Conservation (phyloP, 2,797 vertebrate species). For the Steatocranus sp. region DNA sequence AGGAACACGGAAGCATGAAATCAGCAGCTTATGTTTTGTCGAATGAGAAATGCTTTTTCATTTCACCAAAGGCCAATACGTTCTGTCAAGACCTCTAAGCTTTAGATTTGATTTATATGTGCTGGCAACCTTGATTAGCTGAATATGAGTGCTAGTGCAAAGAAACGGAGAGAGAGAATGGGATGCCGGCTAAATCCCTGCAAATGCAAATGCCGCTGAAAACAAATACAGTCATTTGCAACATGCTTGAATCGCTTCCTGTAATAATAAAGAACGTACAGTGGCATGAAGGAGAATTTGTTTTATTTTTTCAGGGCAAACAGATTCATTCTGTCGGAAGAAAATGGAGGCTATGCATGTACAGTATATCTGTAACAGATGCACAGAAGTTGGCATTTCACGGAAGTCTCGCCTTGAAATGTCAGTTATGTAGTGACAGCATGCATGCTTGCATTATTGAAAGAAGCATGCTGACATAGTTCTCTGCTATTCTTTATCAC, state of each 20-base stretch:
- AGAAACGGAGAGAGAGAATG: not conserved
- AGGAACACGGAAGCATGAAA: not conserved
- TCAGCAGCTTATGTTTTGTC: slow-evolving; percentile 1
- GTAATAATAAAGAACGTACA: not conserved
- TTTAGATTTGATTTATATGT: slow-evolving; percentile 32
- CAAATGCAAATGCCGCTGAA: not conserved
- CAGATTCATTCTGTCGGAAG: not conserved
- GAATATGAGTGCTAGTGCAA: not conserved
- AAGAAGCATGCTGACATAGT: slow-evolving; percentile 53
- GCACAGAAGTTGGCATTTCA: slow-evolving; percentile 2
- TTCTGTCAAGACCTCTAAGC: not conserved
- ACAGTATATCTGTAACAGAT: not conserved
- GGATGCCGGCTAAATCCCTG: not conserved
- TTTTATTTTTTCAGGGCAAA: not conserved
- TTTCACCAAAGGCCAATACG: not conserved
- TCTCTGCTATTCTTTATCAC: slow-evolving; percentile 46
- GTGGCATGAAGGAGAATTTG: not conserved
- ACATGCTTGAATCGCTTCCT: not conserved
- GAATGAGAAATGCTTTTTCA: slow-evolving; percentile 20
- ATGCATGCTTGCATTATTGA: slow-evolving; percentile 65
- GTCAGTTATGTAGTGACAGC: slow-evolving; percentile 42
- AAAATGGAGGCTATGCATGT: not conserved
- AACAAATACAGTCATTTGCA: slow-evolving; percentile 7
- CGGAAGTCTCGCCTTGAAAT: not conserved
- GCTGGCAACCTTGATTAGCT: slow-evolving; percentile 16